Conservation (phyloP, 2,797 vertebrate species). For the Gallinago stenura region DNA sequence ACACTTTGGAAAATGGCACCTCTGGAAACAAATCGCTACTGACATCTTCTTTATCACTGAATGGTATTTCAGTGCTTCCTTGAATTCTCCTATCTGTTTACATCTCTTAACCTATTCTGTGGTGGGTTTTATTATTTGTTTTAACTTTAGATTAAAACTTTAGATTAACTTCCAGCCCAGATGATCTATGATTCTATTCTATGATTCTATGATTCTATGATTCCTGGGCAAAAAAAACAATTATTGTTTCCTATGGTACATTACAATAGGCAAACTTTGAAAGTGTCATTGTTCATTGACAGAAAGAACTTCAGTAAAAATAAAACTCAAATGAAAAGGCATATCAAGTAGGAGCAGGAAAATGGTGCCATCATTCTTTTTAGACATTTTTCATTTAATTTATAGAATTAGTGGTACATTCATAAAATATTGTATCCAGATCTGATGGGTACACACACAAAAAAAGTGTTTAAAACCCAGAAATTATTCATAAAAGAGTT, state of each 20-base stretch:
- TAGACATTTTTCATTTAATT: not conserved
- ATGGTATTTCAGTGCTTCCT: not conserved
- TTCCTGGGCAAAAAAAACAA: not conserved
- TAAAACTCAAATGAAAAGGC: not conserved
- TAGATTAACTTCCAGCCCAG: too few relatives aligned
- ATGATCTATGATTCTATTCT: too few relatives aligned
- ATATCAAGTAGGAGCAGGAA: not conserved
- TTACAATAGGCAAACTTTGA: not conserved
- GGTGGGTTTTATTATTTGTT: rapidly evolving
- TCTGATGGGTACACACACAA: not conserved
- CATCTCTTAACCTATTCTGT: not conserved
- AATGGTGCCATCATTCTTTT: not conserved
- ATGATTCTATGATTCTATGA: too few relatives aligned
- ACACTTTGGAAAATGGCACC: not conserved
- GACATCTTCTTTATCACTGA: not conserved
- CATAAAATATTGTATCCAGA: not conserved
- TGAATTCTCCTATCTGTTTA: not conserved
- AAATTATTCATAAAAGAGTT: not conserved
- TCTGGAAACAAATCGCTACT: not conserved
- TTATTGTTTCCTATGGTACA: not conserved
- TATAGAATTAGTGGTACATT: not conserved
- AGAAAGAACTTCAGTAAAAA: not conserved
- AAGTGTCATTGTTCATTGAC: not conserved
- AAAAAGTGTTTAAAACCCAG: not conserved
- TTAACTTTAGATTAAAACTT: not conserved